Base-by-base conservation (phyloP, 2,888 invertebrate species). In the Athripsodes cinereus region DNA sequence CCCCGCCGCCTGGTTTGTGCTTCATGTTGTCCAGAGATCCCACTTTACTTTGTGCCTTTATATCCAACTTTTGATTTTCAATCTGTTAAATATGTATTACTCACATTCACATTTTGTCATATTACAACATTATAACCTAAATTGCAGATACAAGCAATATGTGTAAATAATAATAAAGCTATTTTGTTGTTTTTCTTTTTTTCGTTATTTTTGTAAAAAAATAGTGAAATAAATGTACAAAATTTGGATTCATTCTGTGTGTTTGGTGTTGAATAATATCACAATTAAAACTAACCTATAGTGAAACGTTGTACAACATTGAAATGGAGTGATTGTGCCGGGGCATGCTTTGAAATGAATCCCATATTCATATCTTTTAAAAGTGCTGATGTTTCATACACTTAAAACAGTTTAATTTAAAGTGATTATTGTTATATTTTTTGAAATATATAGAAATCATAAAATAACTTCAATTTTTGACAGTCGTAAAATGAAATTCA, bases 1-100 rank as follows among this genome's bases (percentile, higher is more conserved):
- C 92, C 51, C 96, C 96, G 62, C 96, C 96, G 67, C 93, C 91
- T 58, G 96, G 93, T 78, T 84, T 90, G 80, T 96, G 89, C 73
- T 88, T 90, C 67, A 94, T 85, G 76, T 94, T 94, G 75, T 93
- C 92, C 81, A 92, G 71, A 57, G 94, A 94, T 67, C 94, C 94
- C 67, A 96, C 82, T 79, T 94, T 93, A 76, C 95, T 92, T 76
- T 90, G 86, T 65, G 90, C 95, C 78, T 93, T 94, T 78, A 95
- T 86, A 69, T 94, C 92, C 76, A 95, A 74, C 78, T 94, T 94
- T 80, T 90, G 90, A 68, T 85, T 87, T 80, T 91, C 90, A 70
- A 94, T 92, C 92, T 92, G 81, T 71, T 72, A 55, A 63, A 62
- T 57, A 40, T 26, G 3, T 26, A 40, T 40, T n/a, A n/a, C 16